Conservation (phyloP, 64 coral and sea anemone species). For the Trachythela sp. region DNA sequence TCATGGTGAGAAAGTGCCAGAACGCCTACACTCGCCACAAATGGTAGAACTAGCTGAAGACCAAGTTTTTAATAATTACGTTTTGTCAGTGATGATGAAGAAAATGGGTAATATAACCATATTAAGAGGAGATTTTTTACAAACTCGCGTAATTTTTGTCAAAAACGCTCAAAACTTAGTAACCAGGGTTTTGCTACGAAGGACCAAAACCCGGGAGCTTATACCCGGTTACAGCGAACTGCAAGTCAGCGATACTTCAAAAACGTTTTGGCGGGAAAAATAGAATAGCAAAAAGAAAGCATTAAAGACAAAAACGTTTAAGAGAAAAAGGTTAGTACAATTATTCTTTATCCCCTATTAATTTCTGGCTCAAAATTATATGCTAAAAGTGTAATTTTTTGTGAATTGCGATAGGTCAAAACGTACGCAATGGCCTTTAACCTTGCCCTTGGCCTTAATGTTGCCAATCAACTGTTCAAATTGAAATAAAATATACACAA, state of each 20-base stretch:
- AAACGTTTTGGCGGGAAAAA: neutral
- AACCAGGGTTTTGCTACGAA: neutral
- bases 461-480: neutral
- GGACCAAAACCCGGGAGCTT: neutral
- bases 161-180: neutral
- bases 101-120: too few relatives aligned
- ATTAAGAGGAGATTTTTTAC: slow-evolving; percentile 6
- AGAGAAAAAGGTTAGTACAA: neutral
- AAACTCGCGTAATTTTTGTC: neutral
- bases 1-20: too few relatives aligned
- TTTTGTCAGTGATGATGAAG: too few relatives aligned
- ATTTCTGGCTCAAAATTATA: neutral
- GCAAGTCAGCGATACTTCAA: neutral
- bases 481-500: neutral
- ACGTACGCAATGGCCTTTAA: neutral
- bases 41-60: too few relatives aligned
- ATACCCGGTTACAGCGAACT: neutral
- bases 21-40: too few relatives aligned
- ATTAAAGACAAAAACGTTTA: neutral
- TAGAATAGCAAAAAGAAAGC: neutral
- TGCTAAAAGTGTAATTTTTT: neutral
- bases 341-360: neutral
- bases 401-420: neutral
- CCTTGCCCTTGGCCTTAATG: neutral
- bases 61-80: too few relatives aligned